Conservation (phyloP, 1,140 invertebrate genomes). For the Drosophila mauritiana region DNA sequence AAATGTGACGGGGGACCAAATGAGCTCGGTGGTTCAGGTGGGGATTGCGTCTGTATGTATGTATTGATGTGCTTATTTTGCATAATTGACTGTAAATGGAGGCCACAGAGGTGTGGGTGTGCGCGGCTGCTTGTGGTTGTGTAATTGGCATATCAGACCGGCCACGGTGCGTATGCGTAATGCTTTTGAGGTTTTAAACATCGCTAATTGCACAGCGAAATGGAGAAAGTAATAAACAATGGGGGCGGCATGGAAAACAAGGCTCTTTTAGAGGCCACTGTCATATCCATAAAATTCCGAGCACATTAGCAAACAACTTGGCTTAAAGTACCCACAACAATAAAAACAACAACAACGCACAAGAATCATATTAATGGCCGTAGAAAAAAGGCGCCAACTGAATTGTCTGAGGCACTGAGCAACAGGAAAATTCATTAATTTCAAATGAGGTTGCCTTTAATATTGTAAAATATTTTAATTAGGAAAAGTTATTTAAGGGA, state of each 20-base stretch:
- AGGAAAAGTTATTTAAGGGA: not conserved
- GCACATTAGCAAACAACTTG: conserved; percentile 50
- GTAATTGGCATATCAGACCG: conserved; percentile 49
- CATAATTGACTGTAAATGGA: conserved; percentile 74
- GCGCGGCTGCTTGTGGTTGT: conserved; percentile 43
- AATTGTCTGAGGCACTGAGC: conserved; percentile 20
- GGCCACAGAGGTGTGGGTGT: conserved; percentile 15
- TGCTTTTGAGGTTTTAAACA: conserved; percentile 49
- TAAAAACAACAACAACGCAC: conserved; percentile 10
- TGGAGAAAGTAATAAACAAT: conserved; percentile 10
- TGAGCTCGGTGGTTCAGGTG: conserved; percentile 21
- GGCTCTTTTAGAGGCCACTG: conserved; percentile 22
- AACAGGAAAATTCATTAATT: not conserved
- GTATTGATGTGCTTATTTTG: conserved; percentile 69
- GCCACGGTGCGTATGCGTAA: conserved; percentile 48
- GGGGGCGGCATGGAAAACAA: not conserved
- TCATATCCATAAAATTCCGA: conserved; percentile 44
- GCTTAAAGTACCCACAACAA: conserved; percentile 26
- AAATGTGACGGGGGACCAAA: not conserved
- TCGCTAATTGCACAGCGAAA: conserved; percentile 54
- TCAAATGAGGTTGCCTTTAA: no score
- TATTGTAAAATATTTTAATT: not conserved
- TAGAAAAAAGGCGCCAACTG: conserved; percentile 25
- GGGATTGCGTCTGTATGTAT: conserved; percentile 20
- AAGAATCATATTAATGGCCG: conserved; percentile 39